Conservation (phyloP, 2,888 invertebrate species). For the Rotaria socialis region DNA sequence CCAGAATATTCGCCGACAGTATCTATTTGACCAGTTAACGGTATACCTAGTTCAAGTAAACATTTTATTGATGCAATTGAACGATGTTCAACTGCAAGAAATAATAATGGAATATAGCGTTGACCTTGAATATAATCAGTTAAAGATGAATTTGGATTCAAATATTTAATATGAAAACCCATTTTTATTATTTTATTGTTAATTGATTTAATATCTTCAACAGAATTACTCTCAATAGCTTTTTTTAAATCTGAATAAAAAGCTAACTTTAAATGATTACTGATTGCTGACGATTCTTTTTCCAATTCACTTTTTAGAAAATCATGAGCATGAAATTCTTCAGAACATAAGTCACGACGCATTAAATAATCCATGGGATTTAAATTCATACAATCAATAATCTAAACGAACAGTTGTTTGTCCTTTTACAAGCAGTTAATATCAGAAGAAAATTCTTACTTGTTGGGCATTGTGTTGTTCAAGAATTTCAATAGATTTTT, state of each 20-base stretch:
- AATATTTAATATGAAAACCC: slow-evolving; percentile 1
- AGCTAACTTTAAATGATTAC: neutral
- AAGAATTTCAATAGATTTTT: slow-evolving; percentile 25
- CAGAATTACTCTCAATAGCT: neutral
- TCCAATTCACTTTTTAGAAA: neutral
- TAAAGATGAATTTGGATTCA: neutral
- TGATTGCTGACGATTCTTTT: neutral
- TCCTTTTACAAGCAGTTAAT: neutral
- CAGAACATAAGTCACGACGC: neutral
- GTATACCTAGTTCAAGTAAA: neutral
- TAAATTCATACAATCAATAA: neutral
- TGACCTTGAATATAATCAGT: slow-evolving; percentile 14
- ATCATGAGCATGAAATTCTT: neutral
- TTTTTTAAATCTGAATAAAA: neutral
- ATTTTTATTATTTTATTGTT: neutral
- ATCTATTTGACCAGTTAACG: neutral
- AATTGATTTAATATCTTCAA: neutral
- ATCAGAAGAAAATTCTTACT: neutral
- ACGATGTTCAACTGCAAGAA: neutral
- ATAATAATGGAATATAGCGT: slow-evolving; percentile 2
- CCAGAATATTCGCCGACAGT: too few relatives aligned
- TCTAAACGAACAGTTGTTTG: neutral
- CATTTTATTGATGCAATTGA: neutral
- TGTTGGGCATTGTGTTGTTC: neutral
- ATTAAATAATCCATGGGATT: neutral